Percentiles rank a stretch among this genome's conserved stretches.
These are phyloP conservation scores for Congeria kusceri DNA, from an alignment of 2,888 invertebrate species.

Conservation along the genomic window DNA sequence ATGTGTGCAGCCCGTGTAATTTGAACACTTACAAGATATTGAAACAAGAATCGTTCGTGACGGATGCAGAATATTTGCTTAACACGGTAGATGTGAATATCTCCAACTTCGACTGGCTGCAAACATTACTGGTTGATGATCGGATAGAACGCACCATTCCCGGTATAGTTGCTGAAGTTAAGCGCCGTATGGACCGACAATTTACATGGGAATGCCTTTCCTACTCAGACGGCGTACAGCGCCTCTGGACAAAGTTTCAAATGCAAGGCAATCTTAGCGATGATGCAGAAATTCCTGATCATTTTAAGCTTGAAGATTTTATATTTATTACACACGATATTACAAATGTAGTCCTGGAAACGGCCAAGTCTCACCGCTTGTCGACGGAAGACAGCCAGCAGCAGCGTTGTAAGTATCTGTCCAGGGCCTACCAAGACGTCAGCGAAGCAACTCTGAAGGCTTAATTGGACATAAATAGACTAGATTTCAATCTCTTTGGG, in stretches of 20 bases:
- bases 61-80: slow-evolving; percentile 45
- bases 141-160: slow-evolving; percentile 43
- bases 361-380: slow-evolving; percentile 28
- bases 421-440: slow-evolving; percentile 40
- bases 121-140: slow-evolving; percentile 31
- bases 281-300: slow-evolving; percentile 12
- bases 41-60: slow-evolving; percentile 55
- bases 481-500: slow-evolving; percentile 51
- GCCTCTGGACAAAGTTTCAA: slow-evolving; percentile 59
- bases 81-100: slow-evolving; percentile 32
- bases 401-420: slow-evolving; percentile 39
- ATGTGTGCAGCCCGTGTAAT: slow-evolving; percentile 53
- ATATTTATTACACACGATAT: slow-evolving; percentile 1
- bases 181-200: slow-evolving; percentile 3
- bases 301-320: background rate
- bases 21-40: slow-evolving; percentile 48
- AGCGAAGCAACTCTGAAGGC: slow-evolving; percentile 33
- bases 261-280: slow-evolving; percentile 59
- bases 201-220: slow-evolving; percentile 28
- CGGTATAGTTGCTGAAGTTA: slow-evolving; percentile 39
- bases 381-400: slow-evolving; percentile 20
- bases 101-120: slow-evolving; percentile 13
- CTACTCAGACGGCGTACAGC: slow-evolving; percentile 5
- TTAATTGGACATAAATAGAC: slow-evolving; percentile 38
- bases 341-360: slow-evolving; percentile 19